Evolutionary conservation across 2,888 invertebrate species (phyloP).

Genomic region (Phortica okadai): DNA sequence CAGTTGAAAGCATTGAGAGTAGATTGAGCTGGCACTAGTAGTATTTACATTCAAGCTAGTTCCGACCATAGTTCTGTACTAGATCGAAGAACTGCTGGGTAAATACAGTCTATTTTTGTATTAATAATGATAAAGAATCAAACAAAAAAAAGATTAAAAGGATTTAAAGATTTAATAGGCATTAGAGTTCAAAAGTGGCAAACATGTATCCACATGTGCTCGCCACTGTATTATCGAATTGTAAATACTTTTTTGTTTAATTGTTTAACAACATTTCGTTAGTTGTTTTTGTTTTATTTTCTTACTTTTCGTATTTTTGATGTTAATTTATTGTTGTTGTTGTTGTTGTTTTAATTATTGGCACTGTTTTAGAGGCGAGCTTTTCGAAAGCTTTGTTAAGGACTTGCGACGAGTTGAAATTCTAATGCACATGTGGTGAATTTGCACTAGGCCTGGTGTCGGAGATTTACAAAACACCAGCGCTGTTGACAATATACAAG

Average conservation of each 20-base stretch:
- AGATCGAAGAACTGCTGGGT: too few relatives aligned
- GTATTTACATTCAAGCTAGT: too few relatives aligned
- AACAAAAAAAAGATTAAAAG: too few relatives aligned
- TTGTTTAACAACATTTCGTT: neutral
- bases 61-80: too few relatives aligned
- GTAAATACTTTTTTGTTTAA: neutral
- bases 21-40: too few relatives aligned
- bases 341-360: slow-evolving; percentile 49
- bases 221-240: neutral
- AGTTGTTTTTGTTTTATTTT: neutral
- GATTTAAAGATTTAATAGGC: too few relatives aligned
- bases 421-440: slow-evolving; percentile 71
- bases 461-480: slow-evolving; percentile 15
- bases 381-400: slow-evolving; percentile 70
- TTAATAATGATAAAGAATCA: too few relatives aligned
- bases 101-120: too few relatives aligned
- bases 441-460: slow-evolving; percentile 47
- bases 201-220: too few relatives aligned
- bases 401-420: slow-evolving; percentile 63
- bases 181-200: too few relatives aligned
- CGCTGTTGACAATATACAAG: slow-evolving; percentile 18
- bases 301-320: slow-evolving; percentile 2
- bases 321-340: slow-evolving; percentile 3
- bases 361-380: slow-evolving; percentile 71
- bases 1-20: too few relatives aligned